Conservation (phyloP, 2,113 vertebrate species). For the Cyanoderma ruficeps region DNA sequence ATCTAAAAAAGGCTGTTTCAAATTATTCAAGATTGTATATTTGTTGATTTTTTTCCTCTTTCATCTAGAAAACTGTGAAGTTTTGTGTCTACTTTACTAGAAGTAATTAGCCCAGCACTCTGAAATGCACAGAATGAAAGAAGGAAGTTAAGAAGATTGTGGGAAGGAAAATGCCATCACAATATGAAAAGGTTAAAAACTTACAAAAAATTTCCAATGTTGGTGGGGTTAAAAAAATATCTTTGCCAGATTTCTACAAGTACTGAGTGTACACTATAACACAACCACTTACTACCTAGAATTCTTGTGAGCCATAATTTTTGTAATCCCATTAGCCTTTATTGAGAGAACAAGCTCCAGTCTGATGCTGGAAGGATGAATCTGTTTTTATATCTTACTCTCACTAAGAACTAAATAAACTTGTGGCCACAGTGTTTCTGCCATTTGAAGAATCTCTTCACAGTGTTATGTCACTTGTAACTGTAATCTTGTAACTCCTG, state of each 20-base stretch:
- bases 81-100: not conserved
- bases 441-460: not conserved
- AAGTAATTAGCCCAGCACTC: not conserved
- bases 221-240: not conserved
- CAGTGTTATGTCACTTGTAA: not conserved
- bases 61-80: not conserved
- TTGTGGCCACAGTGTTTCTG: not conserved
- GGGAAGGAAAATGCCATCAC: not conserved
- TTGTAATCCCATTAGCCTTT: not conserved
- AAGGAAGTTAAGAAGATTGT: not conserved
- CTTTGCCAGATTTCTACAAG: not conserved
- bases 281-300: not conserved
- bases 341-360: not conserved
- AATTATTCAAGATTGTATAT: not conserved
- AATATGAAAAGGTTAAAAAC: not conserved
- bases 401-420: not conserved
- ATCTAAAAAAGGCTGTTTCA: not conserved
- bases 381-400: not conserved
- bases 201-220: accelerated
- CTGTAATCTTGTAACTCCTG: not conserved
- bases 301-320: not conserved
- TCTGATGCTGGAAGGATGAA: not conserved
- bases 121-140: not conserved
- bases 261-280: not conserved
- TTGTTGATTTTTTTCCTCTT: not conserved